phyloP scores from a whole-genome alignment of 2,888 invertebrate genomes.

The Eupithecia abbreviata region DNA sequence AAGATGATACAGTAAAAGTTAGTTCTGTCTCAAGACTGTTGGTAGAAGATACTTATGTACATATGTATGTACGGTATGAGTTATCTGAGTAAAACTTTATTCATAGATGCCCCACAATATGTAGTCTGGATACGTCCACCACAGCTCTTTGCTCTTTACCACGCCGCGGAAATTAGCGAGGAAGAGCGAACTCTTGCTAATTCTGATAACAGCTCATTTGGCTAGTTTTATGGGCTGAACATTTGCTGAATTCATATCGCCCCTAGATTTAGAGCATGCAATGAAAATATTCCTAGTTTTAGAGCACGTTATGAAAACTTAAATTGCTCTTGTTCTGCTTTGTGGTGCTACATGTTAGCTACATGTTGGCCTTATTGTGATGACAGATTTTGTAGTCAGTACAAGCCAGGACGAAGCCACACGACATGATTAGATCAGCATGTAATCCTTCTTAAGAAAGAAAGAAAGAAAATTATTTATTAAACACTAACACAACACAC shows the following conservation, averaged over 20 bases:
- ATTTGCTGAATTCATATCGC: constrained; percentile 17
- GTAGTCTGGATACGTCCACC: constrained; percentile 15
- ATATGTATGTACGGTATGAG: too few species aligned
- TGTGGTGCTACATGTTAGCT: background rate
- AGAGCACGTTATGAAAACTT: background rate
- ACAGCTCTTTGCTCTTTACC: constrained; percentile 36
- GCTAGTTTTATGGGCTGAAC: constrained; percentile 23
- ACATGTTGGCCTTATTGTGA: background rate
- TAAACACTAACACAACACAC: too few species aligned
- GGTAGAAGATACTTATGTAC: too few species aligned
- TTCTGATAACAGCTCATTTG: constrained; percentile 35
- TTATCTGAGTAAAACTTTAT: background rate
- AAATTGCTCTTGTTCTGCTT: background rate
- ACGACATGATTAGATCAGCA: too few species aligned
- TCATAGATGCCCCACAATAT: background rate
- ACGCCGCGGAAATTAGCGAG: constrained; percentile 38
- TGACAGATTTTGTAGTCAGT: background rate
- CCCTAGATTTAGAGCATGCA: background rate
- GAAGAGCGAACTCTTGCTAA: constrained; percentile 33
- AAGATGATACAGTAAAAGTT: too few species aligned
- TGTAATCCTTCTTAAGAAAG: too few species aligned
- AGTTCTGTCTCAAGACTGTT: too few species aligned
- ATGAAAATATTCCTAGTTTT: background rate
- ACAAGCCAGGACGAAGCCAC: too few species aligned
- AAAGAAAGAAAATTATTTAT: too few species aligned